phyloP scores from a whole-genome alignment of 2,113 vertebrate genomes.

The Thamnophis sirtalis region DNA sequence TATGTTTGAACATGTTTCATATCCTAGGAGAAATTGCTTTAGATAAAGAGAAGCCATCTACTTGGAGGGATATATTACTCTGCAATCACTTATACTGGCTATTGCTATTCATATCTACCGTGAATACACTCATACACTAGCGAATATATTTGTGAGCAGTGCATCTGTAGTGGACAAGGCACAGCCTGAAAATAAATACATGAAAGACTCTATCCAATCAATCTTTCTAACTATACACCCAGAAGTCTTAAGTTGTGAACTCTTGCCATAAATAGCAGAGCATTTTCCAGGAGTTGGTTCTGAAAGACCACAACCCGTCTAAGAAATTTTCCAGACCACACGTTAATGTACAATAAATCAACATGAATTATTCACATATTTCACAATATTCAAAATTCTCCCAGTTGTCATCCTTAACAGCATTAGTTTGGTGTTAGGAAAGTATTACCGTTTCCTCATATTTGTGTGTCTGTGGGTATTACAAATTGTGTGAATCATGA shows the following conservation, averaged over 20 bases:
- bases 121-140: neutral
- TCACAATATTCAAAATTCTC: neutral
- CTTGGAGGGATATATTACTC: neutral
- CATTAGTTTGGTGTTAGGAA: neutral
- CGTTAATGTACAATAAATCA: neutral
- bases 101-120: too few relatives aligned
- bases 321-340: neutral
- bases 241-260: neutral
- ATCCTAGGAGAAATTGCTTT: neutral
- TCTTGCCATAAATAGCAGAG: neutral
- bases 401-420: neutral
- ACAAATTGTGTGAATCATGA: neutral
- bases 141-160: neutral
- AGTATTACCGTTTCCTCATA: neutral
- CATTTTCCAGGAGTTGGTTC: neutral
- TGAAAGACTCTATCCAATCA: neutral
- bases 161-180: neutral
- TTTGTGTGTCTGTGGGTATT: neutral
- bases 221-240: neutral
- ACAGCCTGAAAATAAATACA: neutral
- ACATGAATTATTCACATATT: neutral
- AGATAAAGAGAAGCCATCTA: neutral
- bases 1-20: neutral
- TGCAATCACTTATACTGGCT: neutral
- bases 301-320: neutral